Evolutionary conservation across 2,797 vertebrate genomes (phyloP).

Genomic region (Lates japonicus): DNA sequence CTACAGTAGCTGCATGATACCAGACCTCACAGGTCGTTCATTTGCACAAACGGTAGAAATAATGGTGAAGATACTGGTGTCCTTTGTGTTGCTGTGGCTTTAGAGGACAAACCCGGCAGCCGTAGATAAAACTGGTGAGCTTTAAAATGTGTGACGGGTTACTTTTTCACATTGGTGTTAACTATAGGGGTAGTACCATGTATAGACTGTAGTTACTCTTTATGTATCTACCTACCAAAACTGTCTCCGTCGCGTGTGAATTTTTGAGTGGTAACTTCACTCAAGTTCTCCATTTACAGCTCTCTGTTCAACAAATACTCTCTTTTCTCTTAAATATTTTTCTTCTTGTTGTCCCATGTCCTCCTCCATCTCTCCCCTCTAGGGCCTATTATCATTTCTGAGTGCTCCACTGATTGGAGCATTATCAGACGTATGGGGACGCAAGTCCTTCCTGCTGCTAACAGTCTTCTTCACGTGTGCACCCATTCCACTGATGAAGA

Average conservation of each 20-base stretch:
- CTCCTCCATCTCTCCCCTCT: not conserved
- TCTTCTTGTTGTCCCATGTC: not conserved
- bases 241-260: not conserved
- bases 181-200: not conserved
- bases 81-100: not conserved
- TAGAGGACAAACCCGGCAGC: not conserved
- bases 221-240: not conserved
- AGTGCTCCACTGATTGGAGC: slow-evolving; percentile 95
- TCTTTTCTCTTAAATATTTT: not conserved
- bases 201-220: not conserved
- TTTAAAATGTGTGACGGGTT: slow-evolving; percentile 1
- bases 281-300: slow-evolving; percentile 19
- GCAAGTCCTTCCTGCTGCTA: slow-evolving; percentile 95
- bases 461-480: slow-evolving; percentile 96
- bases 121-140: not conserved
- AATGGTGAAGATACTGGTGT: not conserved
- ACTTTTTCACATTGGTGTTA: not conserved
- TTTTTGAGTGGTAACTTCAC: not conserved
- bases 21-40: not conserved
- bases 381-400: slow-evolving; percentile 94
- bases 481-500: slow-evolving; percentile 95
- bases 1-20: not conserved
- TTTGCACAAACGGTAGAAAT: not conserved
- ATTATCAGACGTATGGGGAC: slow-evolving; percentile 94
- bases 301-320: not conserved